Base-by-base conservation (phyloP, 2,113 vertebrate genomes). In the Epinephelus lanceolatus region DNA sequence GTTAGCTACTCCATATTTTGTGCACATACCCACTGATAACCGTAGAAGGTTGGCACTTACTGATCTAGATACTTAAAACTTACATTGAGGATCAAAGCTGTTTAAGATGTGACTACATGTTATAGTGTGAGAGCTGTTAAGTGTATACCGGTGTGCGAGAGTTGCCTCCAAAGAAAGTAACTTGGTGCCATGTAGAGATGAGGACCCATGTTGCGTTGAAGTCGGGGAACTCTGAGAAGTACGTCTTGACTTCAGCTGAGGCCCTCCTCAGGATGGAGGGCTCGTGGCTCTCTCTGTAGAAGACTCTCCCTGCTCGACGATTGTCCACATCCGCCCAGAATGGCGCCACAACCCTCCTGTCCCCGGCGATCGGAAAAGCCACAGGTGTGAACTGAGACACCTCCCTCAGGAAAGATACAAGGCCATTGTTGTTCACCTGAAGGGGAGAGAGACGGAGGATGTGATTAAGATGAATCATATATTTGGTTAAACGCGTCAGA, bases 261-360 rank as follows among this genome's bases (percentile, higher is more conserved):
- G 97, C 97, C 75, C 94, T 95, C 56, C 66, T 93, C 88, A 99
- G 89, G 19, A 95, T 92, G 75, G 91, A 86, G 1, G 91, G 91
- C 65, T 97, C 96, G 0, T 90, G 95, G 86, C 96, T 97, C 91
- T 99, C 97, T 47, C 97, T 94, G 94, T 97, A 99, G 93, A 96
- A 98, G 45, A 99, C 96, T 1, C 93, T 94, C 0, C 98, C 98
- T 0, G 97, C 97, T 6, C 91, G 95, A 0, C 98, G 96, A 90
- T 99, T 99, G 92, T 99, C 98, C 76, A 99, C 98, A 0, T 99
- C 98, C 0, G 98, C 98, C 98, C 98, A 99, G 95, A 99, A 99
- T 0, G 98, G 97, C 0, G 98, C 98, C 56, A 99, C 97, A 4
- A 98, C 98, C 0, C 97, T 95, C 11, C 98, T 96, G 94, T 99